Conservation (phyloP, 2,113 vertebrate species). For the Anthoscopus minutus region DNA sequence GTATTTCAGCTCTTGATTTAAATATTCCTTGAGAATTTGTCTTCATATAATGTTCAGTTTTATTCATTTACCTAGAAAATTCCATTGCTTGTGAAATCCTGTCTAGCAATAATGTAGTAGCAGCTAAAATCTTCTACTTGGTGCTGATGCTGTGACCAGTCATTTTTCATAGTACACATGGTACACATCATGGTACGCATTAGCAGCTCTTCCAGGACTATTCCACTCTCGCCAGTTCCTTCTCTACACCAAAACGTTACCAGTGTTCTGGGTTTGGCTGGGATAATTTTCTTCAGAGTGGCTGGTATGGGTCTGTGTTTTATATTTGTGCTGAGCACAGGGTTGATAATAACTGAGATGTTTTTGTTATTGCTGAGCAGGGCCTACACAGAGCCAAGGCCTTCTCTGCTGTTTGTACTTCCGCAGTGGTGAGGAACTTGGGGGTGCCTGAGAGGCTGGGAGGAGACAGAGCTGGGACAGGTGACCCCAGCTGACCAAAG, state of each 20-base stretch:
- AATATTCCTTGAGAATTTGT: not conserved
- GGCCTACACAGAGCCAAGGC: not conserved
- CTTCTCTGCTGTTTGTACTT: accelerated
- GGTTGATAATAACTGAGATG: not conserved
- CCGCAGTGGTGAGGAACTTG: accelerated
- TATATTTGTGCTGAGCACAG: not conserved
- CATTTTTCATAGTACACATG: not conserved
- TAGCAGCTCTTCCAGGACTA: not conserved
- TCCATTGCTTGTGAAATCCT: not conserved
- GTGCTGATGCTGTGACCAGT: not conserved
- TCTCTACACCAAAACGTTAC: not conserved
- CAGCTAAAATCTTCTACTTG: not conserved
- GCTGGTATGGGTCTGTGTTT: accelerated
- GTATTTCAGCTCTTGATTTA: not conserved
- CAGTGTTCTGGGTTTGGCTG: not conserved
- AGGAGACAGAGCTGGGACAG: not conserved
- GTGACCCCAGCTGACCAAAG: not conserved
- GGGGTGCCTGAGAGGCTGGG: accelerated
- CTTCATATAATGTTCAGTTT: not conserved
- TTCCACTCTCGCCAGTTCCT: not conserved
- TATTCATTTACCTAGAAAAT: not conserved
- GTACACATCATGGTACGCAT: no score
- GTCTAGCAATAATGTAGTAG: not conserved
- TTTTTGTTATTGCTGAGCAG: not conserved
- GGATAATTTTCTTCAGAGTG: not conserved